Base-by-base conservation (phyloP, 2,113 vertebrate genomes). In the Rhinichthys klamathensis region DNA sequence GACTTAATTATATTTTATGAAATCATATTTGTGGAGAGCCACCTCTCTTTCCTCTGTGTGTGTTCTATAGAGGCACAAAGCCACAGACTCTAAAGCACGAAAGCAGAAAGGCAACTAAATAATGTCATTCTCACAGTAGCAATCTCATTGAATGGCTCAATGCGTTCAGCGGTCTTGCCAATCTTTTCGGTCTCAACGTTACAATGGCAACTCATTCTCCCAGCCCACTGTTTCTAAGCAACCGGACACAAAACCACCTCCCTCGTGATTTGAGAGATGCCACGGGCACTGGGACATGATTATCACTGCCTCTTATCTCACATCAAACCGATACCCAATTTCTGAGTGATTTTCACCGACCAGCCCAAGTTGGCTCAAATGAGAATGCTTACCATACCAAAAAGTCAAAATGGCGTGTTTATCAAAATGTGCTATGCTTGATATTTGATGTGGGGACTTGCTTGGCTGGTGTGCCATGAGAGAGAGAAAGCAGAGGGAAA, bases 171-270 rank as follows among this genome's bases (percentile, higher is more conserved):
- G 58, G 77, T 75, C 83, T 79, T 78, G 79, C 49, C 54, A 88
- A 72, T 74, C 84, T 80, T 70, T 85, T 67, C 63, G 46, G 54
- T 61, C 85, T 82, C 85, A 65, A 54, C 21, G 4, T 85, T 76
- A 83, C 86, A 87, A 54, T 69, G 61, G 46, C 51, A 21, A 16
- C 69, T 80, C 51, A 85, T 89, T 85, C 75, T 83, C 74, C 44
- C 65, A 75, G 54, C 46, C 73, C 44, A 78, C 74, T 74, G 87
- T 90, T 90, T 85, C 89, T 74, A 85, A 87, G 88, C 89, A 90
- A 89, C 86, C 69, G 56, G 82, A 82, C 41, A 87, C 79, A 86
- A 89, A 80, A 72, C 74, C 79, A 67, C 51, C 60, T 80, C 70
- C 75, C 58, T 84, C 67, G 8, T 77, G 79, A 89, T 80, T 84